Base-by-base conservation (phyloP, 1,140 invertebrate species). In the Leptinotarsa defecta region DNA sequence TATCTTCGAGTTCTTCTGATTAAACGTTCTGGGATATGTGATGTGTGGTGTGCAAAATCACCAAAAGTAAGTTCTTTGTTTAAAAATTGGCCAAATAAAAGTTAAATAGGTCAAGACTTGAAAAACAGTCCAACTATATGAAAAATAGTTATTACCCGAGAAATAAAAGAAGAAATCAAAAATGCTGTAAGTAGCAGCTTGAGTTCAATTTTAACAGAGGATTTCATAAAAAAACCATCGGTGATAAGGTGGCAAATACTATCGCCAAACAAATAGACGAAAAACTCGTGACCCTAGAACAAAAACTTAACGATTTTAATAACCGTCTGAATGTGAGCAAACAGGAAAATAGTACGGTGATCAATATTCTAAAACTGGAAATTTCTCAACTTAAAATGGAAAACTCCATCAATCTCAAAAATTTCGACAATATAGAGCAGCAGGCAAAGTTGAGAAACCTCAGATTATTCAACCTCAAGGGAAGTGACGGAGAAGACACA, bases 401-500 rank as follows among this genome's bases (percentile, higher is more conserved):
- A 65, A 65, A 65, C 20, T n/a, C 4, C 15, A 65, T n/a, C 19
- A 13, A 15, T 15, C 19, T 6, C 63, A 19, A 6, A 65, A 65
- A 65, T 15, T 13, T 17, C 19, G 20, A 65, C 0, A 22, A 65
- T 22, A 65, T 65, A 20, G 3, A 65, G 20, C 64, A 65, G 13
- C n/a, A 65, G 17, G 64, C 4, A 8, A 15, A 65, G 20, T 13
- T 65, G 15, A 65, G 13, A 11, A 65, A 65, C 20, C 64, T 65
- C 17, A 65, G n/a, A 20, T 17, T 65, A 65, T 65, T 65, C 63
- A 65, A 65, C 63, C 20, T 65, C 64, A 65, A 65, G 64, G 11
- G 6, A 24, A 65, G 20, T 65, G 20, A 20, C 13, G 5, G 20
- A 20, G 63, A 13, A 65, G 0, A 65, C n/a, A 65, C 20, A 65